These are phyloP conservation scores for Diarsia rubi DNA, from an alignment of 2,888 invertebrate species.

Conservation along the genomic window DNA sequence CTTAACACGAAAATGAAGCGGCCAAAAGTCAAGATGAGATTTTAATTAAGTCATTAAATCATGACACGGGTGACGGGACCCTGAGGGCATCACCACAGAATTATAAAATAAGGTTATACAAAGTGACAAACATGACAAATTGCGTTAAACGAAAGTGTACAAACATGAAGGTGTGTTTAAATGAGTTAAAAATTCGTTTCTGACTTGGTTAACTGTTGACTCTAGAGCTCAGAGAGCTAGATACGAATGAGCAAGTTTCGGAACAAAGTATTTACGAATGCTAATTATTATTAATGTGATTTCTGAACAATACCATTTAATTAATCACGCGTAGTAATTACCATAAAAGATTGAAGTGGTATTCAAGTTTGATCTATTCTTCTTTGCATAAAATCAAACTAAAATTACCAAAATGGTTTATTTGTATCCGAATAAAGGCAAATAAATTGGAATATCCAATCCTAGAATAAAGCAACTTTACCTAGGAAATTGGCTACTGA, in stretches of 20 bases:
- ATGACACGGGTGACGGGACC: conserved; percentile 64
- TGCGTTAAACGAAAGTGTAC: conserved; percentile 41
- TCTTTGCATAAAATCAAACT: conserved; percentile 33
- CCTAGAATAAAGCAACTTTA: conserved; percentile 7
- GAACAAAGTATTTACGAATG: conserved; percentile 46
- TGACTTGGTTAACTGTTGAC: conserved; percentile 30
- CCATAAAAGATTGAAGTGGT: conserved; percentile 21
- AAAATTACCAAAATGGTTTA: conserved; percentile 5
- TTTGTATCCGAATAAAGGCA: neutral
- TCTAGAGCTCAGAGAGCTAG: conserved; percentile 29
- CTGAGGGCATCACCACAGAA: conserved; percentile 64
- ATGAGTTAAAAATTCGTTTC: conserved; percentile 41
- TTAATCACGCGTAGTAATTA: conserved; percentile 41
- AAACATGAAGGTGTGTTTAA: conserved; percentile 45
- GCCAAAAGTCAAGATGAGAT: conserved; percentile 72
- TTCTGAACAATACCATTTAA: conserved; percentile 45
- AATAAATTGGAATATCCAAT: conserved; percentile 14
- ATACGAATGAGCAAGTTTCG: conserved; percentile 30
- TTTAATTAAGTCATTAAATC: conserved; percentile 75
- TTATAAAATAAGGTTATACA: conserved; percentile 58
- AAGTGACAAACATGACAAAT: conserved; percentile 44
- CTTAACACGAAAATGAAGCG: conserved; percentile 61
- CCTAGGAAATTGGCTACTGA: conserved; percentile 25
- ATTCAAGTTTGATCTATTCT: conserved; percentile 31
- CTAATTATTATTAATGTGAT: conserved; percentile 47